phyloP scores from a whole-genome alignment of 2,797 vertebrate species.

The Phrynocephalus guinanensis region DNA sequence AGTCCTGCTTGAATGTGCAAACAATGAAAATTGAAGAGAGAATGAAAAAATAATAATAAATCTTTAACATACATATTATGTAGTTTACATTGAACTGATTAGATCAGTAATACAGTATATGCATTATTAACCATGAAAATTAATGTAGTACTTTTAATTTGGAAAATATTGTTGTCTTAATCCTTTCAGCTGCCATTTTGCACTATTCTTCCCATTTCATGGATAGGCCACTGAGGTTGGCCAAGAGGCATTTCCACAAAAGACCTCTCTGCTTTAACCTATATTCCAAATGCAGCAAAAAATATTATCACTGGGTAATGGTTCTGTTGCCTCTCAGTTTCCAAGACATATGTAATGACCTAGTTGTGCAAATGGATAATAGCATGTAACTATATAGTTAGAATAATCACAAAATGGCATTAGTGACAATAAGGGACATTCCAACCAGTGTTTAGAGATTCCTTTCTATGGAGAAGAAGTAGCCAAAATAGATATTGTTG shows the following conservation, averaged over 20 bases:
- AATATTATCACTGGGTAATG: background rate
- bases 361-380: background rate
- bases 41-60: background rate
- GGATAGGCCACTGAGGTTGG: background rate
- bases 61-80: conserved; percentile 28
- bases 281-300: too few species aligned
- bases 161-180: background rate
- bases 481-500: background rate
- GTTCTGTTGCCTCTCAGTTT: background rate
- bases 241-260: background rate
- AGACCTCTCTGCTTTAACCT: background rate
- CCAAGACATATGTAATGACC: background rate
- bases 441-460: background rate
- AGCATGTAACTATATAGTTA: too few species aligned
- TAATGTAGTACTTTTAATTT: background rate
- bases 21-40: conserved; percentile 2
- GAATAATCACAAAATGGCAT: too few species aligned
- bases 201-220: background rate
- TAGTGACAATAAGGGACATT: background rate
- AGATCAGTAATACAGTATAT: background rate
- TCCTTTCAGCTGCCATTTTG: background rate
- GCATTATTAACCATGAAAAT: background rate
- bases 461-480: too few species aligned
- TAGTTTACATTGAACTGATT: conserved; percentile 13
- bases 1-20: conserved; percentile 44